These are phyloP conservation scores for Phrynosoma blainvillii DNA, from an alignment of 2,113 vertebrate species.

Conservation along the genomic window DNA sequence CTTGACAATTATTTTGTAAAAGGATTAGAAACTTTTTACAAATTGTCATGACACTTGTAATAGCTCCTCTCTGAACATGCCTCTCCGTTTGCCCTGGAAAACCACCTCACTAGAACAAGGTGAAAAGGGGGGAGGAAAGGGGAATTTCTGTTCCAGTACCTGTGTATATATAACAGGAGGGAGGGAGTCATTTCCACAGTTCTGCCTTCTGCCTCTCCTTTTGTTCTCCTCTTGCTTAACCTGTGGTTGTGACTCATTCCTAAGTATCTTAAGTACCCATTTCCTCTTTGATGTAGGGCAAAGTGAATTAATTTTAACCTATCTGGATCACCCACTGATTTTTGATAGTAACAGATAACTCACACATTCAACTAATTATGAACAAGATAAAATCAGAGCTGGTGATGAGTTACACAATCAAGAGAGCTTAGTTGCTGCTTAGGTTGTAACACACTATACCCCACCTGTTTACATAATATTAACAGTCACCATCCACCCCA, in stretches of 20 bases:
- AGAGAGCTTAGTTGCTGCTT: background rate
- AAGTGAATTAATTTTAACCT: conserved; percentile 29
- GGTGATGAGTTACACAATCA: background rate
- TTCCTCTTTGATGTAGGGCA: conserved; percentile 6
- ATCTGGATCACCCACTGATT: background rate
- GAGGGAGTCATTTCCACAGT: background rate
- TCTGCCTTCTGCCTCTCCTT: conserved; percentile 9
- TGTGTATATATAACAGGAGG: background rate
- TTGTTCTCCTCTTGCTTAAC: background rate
- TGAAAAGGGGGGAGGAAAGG: conserved; percentile 4
- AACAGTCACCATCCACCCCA: background rate
- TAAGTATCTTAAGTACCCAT: background rate
- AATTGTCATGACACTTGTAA: background rate
- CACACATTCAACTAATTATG: background rate
- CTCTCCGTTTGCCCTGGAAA: background rate
- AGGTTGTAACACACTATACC: background rate
- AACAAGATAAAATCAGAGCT: background rate
- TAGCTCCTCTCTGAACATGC: background rate
- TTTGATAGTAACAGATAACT: background rate
- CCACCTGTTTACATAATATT: background rate
- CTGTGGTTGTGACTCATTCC: conserved; percentile 13
- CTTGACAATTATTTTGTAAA: background rate
- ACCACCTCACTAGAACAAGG: background rate
- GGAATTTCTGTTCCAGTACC: background rate
- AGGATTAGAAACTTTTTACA: background rate